Evolutionary conservation across 1,140 invertebrate species (phyloP), one percentile per base, ranked within the genome.

Genomic region (Tribolium madens): DNA sequence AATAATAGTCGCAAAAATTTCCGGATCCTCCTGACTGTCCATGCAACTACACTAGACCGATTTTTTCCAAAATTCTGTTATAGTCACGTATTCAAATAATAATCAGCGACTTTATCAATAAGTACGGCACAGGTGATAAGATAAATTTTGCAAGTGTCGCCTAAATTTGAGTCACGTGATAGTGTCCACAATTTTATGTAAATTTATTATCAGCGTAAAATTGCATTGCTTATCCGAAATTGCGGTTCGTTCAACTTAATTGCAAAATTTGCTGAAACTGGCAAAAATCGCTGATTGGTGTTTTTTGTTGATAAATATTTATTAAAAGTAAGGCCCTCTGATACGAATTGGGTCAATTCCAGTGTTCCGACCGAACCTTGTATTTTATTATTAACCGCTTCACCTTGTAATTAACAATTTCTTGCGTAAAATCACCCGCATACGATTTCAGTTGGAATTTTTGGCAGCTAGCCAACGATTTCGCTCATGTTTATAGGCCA

Each of bases 281-380:
- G 17, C 48, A 14, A 26, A 26, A 26, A 26, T 26, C 21, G 21
- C 21, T 26, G 21, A 26, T 26, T 26, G 21, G 0, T 1, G 21
- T n/a, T n/a, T n/a, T n/a, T 52, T 7, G n/a, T 52, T 14, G 14
- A 9, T 52, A 52, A 52, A 52, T 52, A 52, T 52, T 52, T 6
- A 52, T 14, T 5, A 57, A 57, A 21, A 57, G n/a, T 52, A 52
- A 52, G 13, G 48, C 13, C n/a, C 48, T n/a, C 0, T 17, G 13
- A 15, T 17, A n/a, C 46, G 50, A 79, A 77, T 79, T 79, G 60
- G 78, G 75, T 77, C 78, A 79, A 79, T 79, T 79, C 72, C 78
- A 18, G 4, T 75, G 78, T 79, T 79, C 78, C 78, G 78, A 75
- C 69, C 75, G 71, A 76, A 74, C 76, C 78, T 76, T 79, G 76